These are phyloP conservation scores for Haliaeetus albicilla DNA, from an alignment of 2,797 vertebrate species.

Conservation along the genomic window DNA sequence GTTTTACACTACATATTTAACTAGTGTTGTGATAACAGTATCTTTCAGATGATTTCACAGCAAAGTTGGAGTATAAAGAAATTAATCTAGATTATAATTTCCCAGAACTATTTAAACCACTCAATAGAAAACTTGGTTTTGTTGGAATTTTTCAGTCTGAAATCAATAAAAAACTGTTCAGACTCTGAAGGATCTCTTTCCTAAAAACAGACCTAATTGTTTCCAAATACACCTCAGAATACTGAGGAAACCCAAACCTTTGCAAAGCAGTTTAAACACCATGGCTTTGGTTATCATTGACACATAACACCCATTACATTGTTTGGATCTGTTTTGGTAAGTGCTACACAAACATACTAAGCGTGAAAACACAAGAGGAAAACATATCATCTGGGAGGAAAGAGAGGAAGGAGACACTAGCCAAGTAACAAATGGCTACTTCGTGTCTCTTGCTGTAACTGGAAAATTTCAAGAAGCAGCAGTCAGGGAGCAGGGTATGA, in stretches of 20 bases:
- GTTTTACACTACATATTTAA: background rate
- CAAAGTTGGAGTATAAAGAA: background rate
- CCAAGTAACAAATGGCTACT: slow-evolving; percentile 23
- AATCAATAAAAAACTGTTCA: background rate
- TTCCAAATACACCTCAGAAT: slow-evolving; percentile 27
- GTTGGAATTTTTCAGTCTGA: background rate
- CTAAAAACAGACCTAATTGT: background rate
- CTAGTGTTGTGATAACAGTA: background rate
- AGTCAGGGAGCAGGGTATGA: background rate
- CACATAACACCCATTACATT: background rate
- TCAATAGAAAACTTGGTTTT: background rate
- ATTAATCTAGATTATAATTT: background rate
- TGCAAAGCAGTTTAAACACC: background rate
- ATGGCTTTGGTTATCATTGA: slow-evolving; percentile 12
- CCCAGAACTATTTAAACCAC: background rate
- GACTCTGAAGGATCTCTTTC: background rate
- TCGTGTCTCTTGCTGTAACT: background rate
- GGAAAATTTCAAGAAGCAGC: background rate
- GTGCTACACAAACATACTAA: slow-evolving; percentile 11
- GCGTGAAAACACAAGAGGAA: slow-evolving; percentile 6
- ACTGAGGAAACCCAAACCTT: slow-evolving; percentile 7
- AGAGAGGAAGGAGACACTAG: background rate
- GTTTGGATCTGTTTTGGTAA: slow-evolving; percentile 4
- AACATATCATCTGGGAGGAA: background rate
- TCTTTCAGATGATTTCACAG: background rate